Evolutionary conservation across 2,113 vertebrate genomes (phyloP).

Genomic region (Melanerpes aurifrons): DNA sequence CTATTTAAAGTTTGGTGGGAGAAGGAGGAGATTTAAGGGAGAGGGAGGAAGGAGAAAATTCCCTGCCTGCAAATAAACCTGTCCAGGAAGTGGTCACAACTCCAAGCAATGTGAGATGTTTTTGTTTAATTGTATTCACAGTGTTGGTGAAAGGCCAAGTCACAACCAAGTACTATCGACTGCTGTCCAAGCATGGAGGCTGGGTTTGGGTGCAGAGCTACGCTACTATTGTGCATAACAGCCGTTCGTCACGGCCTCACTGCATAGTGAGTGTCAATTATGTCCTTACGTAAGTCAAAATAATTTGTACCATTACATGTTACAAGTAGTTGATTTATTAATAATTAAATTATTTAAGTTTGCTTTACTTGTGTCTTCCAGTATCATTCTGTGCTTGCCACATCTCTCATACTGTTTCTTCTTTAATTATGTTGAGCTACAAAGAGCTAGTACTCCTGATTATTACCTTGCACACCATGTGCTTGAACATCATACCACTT

Average conservation of each 20-base stretch:
- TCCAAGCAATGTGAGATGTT: background rate
- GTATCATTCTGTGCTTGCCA: background rate
- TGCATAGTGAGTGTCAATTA: conserved; percentile 98
- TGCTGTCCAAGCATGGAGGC: conserved; percentile 91
- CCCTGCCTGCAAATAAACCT: background rate
- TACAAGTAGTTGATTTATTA: background rate
- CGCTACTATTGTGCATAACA: conserved; percentile 95
- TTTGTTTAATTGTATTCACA: conserved; percentile 61
- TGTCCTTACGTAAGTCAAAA: conserved; percentile 93
- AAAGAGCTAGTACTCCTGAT: background rate
- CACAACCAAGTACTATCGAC: conserved; percentile 93
- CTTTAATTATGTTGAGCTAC: fast-evolving
- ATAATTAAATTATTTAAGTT: background rate
- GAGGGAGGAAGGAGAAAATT: background rate
- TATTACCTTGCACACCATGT: background rate
- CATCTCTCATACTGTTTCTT: background rate
- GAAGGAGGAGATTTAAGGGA: background rate
- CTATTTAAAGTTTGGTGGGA: background rate
- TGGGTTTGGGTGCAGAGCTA: conserved; percentile 98
- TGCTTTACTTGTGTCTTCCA: background rate
- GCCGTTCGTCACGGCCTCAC: conserved; percentile 93
- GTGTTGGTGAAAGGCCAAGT: conserved; percentile 95
- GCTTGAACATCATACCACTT: background rate
- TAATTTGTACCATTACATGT: conserved; percentile 58
- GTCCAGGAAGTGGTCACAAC: background rate